Evolutionary conservation across 2,888 invertebrate species (phyloP), one percentile per base, ranked within the genome.

Genomic region (Hyles lineata): DNA sequence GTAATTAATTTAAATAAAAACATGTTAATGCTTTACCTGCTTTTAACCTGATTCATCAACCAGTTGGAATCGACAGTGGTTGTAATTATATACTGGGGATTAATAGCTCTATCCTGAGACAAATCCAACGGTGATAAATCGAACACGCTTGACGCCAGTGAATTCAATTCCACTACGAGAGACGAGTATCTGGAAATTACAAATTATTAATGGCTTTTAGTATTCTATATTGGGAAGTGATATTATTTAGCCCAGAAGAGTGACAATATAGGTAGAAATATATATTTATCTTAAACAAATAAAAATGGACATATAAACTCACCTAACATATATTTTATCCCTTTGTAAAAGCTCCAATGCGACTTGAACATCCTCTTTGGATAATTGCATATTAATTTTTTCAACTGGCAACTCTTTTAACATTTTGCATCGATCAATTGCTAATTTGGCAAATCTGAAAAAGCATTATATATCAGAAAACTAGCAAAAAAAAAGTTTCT

Each of bases 361-460:
- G 32, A 95, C 95, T 74, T 96, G 95, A 0, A 97, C 91, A 77
- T 97, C 97, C 73, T 97, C 97, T 77, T 96, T 95, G 0, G 96
- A 92, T 19, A 98, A 85, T 80, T 97, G 97, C 21, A 92, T 91
- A 59, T 89, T 92, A 9, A 96, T 96, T 60, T 96, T 95, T 11
- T 96, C 96, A 0, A 91, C 82, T 0, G 95, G 87, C 82, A 96
- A 88, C 0, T 96, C 96, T 76, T 97, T 92, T n/a, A 98, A 87
- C 77, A 96, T 92, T 83, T 96, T 96, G 61, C 97, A 95, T 77
- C 97, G 95, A 29, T 96, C 95, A 85, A 96, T 96, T 0, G 97
- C 97, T 73, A 98, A 94, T 81, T 96, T 96, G n/a, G 96, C 96
- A 70, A 91, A 94, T 73, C 92, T 94, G 76, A 5, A 80, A 82